These are phyloP conservation scores for Parnassius smintheus DNA, from an alignment of 2,888 invertebrate genomes.

Conservation along the genomic window DNA sequence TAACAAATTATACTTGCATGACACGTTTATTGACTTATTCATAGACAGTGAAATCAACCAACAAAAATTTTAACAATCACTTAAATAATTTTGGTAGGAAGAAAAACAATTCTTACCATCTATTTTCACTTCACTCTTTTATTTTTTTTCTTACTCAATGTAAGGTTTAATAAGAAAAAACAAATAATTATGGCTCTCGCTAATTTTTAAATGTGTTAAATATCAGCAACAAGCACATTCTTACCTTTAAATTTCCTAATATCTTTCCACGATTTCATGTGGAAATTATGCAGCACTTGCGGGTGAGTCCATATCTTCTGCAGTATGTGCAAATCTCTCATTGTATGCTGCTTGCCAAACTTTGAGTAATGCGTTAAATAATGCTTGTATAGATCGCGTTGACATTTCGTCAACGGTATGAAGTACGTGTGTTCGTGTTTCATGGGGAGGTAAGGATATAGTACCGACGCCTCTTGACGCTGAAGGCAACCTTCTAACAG, in stretches of 20 bases:
- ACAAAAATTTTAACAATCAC: too few relatives aligned
- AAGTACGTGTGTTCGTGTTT: slow-evolving; percentile 93
- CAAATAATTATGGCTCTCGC: too few relatives aligned
- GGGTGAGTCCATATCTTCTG: slow-evolving; percentile 87
- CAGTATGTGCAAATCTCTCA: slow-evolving; percentile 72
- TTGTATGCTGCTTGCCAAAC: slow-evolving; percentile 52
- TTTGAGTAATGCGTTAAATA: slow-evolving; percentile 77
- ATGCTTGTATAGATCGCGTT: slow-evolving; percentile 85
- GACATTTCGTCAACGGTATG: slow-evolving; percentile 86
- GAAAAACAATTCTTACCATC: too few relatives aligned
- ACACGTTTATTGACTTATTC: too few relatives aligned
- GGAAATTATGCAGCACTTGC: slow-evolving; percentile 79
- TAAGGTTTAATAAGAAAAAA: too few relatives aligned
- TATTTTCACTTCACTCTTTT: too few relatives aligned
- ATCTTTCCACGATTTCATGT: slow-evolving; percentile 52
- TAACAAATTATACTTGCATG: too few relatives aligned
- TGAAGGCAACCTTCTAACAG: slow-evolving; percentile 88
- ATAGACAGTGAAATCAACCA: too few relatives aligned
- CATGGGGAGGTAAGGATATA: slow-evolving; percentile 89
- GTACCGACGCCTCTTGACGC: slow-evolving; percentile 88
- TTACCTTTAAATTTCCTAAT: slow-evolving; percentile 47
- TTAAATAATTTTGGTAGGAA: too few relatives aligned
- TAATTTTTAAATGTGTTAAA: too few relatives aligned
- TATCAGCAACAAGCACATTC: slow-evolving; percentile 18
- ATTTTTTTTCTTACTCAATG: too few relatives aligned